phyloP scores from a whole-genome alignment of 2,113 vertebrate genomes.

The Cyphomyrus discorhynchus region DNA sequence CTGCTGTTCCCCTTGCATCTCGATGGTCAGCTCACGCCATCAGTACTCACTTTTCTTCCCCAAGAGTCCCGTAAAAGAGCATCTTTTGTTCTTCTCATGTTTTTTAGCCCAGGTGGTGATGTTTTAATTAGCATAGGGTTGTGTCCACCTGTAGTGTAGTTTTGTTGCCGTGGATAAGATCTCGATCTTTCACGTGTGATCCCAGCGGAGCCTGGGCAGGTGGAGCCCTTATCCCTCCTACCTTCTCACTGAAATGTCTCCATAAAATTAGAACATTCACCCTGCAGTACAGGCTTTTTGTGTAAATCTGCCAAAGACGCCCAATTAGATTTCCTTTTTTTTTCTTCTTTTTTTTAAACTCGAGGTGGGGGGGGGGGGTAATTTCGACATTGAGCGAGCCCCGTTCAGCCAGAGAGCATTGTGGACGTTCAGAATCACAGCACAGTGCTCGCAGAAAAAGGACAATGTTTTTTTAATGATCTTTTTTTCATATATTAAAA shows the following conservation, averaged over 20 bases:
- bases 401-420: conserved; percentile 16
- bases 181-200: conserved; percentile 3
- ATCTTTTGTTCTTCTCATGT: conserved; percentile 4
- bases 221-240: background rate
- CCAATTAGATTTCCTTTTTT: conserved; percentile 27
- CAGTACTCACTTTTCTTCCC: background rate
- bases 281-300: conserved; percentile 33
- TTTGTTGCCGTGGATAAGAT: background rate
- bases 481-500: conserved; percentile 41
- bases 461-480: conserved; percentile 27
- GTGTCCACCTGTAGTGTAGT: conserved; percentile 18
- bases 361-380: background rate
- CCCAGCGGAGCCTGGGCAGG: background rate
- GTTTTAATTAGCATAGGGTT: background rate
- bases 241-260: background rate
- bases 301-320: conserved; percentile 63
- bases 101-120: background rate
- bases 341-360: background rate
- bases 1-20: background rate
- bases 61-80: background rate
- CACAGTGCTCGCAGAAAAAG: conserved; percentile 15
- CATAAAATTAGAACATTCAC: conserved; percentile 23
- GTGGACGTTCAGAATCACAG: conserved; percentile 17
- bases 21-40: background rate
- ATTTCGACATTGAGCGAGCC: background rate